Percentiles rank a stretch among this genome's conserved stretches.
phyloP scores from a whole-genome alignment of 2,113 vertebrate species.

The Gasterosteus aculeatus region DNA sequence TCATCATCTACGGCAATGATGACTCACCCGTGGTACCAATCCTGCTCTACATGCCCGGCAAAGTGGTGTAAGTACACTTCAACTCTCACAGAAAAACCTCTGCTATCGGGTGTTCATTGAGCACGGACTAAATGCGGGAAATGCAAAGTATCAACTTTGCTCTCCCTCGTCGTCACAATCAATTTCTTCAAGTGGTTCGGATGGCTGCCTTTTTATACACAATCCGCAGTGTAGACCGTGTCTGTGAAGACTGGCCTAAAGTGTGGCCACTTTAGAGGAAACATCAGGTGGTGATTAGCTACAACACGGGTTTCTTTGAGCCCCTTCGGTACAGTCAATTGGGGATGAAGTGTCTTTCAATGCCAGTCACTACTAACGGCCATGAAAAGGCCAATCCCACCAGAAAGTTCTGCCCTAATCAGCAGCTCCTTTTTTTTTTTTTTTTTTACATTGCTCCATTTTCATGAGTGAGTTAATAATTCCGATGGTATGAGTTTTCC shows the following conservation, averaged over 20 bases:
- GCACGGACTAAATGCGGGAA: background rate
- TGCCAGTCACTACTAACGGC: conserved; percentile 30
- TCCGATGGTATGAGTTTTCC: background rate
- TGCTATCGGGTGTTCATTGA: conserved; percentile 11
- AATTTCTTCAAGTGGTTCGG: conserved; percentile 47
- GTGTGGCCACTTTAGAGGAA: conserved; percentile 53
- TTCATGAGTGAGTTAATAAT: background rate
- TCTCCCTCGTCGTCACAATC: conserved; percentile 3
- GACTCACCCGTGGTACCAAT: conserved; percentile 90
- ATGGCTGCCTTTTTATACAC: conserved; percentile 35
- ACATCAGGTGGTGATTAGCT: conserved; percentile 50
- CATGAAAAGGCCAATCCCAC: conserved; percentile 7
- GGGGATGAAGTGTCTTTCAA: conserved; percentile 47
- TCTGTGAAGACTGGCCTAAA: conserved; percentile 28
- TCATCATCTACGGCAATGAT: conserved; percentile 92
- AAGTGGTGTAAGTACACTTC: conserved; percentile 88
- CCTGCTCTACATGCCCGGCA: conserved; percentile 92
- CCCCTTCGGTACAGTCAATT: conserved; percentile 52
- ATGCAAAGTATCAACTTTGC: conserved; percentile 13
- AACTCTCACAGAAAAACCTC: conserved; percentile 2
- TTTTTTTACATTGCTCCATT: background rate
- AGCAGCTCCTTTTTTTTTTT: conserved; percentile 17
- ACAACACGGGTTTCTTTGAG: conserved; percentile 17
- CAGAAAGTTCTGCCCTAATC: background rate
- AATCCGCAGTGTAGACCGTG: conserved; percentile 44